Evolutionary conservation across 2,113 vertebrate species (phyloP).

Genomic region (Nipponia nippon): DNA sequence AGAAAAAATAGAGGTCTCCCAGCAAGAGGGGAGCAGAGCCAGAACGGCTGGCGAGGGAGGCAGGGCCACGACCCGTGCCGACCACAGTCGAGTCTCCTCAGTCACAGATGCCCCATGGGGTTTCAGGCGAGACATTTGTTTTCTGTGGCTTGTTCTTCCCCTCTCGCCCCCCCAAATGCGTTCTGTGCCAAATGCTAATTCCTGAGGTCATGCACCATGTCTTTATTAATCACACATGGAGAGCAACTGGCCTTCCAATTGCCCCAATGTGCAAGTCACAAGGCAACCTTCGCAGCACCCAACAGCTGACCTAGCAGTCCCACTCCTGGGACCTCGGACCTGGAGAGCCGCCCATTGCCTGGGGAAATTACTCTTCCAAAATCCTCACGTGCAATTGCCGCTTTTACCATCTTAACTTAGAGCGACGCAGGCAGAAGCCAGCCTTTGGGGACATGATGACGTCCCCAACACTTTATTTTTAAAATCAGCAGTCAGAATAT

Average conservation of each 20-base stretch:
- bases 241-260: neutral
- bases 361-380: neutral
- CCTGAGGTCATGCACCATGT: neutral
- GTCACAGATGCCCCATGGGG: neutral
- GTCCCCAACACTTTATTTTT: neutral
- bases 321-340: neutral
- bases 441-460: neutral
- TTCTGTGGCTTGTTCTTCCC: neutral
- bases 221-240: constrained; percentile 4
- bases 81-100: neutral
- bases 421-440: neutral
- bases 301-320: neutral
- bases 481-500: neutral
- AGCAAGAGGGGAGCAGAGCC: neutral
- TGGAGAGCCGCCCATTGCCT: neutral
- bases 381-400: neutral
- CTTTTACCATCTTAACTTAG: neutral
- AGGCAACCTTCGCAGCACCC: neutral
- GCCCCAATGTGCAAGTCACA: accelerated
- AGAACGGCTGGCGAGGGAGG: accelerated
- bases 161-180: neutral
- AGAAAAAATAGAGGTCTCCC: neutral
- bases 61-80: accelerated
- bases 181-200: neutral
- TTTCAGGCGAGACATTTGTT: neutral